A percentile compares a stretch with the other conserved stretches of the same genome.
Evolutionary conservation across 92 coral and sea anemone genomes (phyloP).

Genomic region (Epizoanthus scotinus): DNA sequence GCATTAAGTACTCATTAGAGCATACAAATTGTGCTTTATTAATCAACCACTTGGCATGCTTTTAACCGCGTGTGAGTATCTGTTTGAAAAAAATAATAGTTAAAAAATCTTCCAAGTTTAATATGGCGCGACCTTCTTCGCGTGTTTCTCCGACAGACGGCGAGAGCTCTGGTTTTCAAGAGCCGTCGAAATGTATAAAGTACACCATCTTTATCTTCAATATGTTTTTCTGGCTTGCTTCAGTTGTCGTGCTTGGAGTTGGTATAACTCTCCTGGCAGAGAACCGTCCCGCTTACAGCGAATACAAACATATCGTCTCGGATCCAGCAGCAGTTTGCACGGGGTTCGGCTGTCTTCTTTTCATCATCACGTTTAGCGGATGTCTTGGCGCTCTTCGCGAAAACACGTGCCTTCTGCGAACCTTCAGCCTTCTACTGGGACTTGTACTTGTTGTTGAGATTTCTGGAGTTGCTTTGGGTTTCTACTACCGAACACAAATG

Average conservation of each 20-base stretch:
- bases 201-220: slow-evolving; percentile 64
- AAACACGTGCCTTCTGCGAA: slow-evolving; percentile 60
- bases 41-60: neutral
- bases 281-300: slow-evolving; percentile 53
- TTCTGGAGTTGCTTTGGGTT: slow-evolving; percentile 51
- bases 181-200: slow-evolving; percentile 60
- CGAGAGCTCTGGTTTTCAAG: neutral
- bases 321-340: slow-evolving; percentile 67
- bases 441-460: slow-evolving; percentile 49
- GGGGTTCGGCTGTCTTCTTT: slow-evolving; percentile 54
- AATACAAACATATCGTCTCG: slow-evolving; percentile 53
- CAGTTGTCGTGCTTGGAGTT: slow-evolving; percentile 52
- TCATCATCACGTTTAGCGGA: slow-evolving; percentile 69
- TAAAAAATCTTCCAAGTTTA: neutral
- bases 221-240: slow-evolving; percentile 68
- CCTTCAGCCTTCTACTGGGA: slow-evolving; percentile 45
- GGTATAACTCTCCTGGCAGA: slow-evolving; percentile 60
- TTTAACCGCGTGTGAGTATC: neutral
- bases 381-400: slow-evolving; percentile 77
- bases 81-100: neutral
- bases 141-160: slow-evolving; percentile 4
- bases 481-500: slow-evolving; percentile 50
- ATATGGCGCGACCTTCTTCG: slow-evolving; percentile 6
- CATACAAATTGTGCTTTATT: neutral
- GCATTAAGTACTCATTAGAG: neutral